phyloP scores from a whole-genome alignment of 2,888 invertebrate species.

The Eremobia ochroleuca region DNA sequence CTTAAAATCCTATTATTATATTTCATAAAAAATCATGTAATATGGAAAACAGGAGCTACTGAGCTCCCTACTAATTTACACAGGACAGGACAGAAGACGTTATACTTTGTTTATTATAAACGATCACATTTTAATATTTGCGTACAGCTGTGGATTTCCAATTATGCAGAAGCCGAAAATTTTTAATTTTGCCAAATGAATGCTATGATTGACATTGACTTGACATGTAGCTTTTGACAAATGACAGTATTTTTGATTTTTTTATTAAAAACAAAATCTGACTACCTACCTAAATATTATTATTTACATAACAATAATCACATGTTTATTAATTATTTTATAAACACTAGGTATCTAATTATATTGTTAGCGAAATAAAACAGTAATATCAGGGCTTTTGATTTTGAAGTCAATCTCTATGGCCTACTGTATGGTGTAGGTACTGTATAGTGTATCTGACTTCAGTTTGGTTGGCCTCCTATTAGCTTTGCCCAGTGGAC shows the following conservation, averaged over 20 bases:
- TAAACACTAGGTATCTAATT: no score
- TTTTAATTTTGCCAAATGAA: slow-evolving; percentile 23
- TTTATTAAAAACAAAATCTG: no score
- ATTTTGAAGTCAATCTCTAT: no score
- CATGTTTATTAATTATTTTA: no score
- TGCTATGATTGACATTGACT: background rate
- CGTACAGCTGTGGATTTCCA: background rate
- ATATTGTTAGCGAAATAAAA: no score
- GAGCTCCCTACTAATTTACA: slow-evolving; percentile 6
- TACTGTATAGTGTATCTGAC: no score
- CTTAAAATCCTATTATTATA: background rate
- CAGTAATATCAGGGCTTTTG: no score
- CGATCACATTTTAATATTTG: slow-evolving; percentile 1
- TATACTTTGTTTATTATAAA: slow-evolving; percentile 11
- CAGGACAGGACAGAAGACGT: background rate
- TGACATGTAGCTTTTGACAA: background rate
- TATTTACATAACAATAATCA: no score
- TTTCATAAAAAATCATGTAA: background rate
- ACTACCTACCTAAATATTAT: no score
- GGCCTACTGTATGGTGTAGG: no score
- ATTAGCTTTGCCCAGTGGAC: no score
- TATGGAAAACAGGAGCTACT: background rate
- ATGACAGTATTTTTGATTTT: background rate
- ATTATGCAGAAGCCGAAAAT: background rate
- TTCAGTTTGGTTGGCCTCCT: no score